Percentiles rank a stretch among this genome's conserved stretches.
Conservation (phyloP, 2,113 vertebrate species). For the Copsychus sechellarum region DNA sequence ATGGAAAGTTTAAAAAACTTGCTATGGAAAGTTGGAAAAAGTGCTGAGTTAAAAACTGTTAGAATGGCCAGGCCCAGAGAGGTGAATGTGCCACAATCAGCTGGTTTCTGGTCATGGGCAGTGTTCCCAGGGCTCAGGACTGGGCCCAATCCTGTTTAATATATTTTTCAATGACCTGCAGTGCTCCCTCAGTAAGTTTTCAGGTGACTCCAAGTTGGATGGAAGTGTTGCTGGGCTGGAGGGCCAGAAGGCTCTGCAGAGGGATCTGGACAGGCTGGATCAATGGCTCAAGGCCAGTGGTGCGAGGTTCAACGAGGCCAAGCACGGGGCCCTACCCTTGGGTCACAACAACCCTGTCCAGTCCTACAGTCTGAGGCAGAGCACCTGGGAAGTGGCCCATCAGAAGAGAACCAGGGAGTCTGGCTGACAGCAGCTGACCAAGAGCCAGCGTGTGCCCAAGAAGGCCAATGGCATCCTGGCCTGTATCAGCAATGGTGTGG, state of each 20-base stretch:
- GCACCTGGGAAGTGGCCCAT: background rate
- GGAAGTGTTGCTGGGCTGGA: background rate
- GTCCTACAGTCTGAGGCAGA: too few relatives aligned
- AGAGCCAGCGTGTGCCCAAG: background rate
- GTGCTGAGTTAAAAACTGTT: background rate
- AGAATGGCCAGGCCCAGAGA: background rate
- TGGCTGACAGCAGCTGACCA: background rate
- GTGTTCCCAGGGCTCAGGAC: background rate
- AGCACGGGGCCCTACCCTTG: accelerated
- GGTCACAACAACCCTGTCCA: background rate
- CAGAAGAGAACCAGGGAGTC: background rate
- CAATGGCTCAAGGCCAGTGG: accelerated
- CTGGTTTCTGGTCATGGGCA: background rate
- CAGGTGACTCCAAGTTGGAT: background rate
- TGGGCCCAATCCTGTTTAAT: background rate
- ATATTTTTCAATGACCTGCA: background rate
- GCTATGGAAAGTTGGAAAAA: background rate
- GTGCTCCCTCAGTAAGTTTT: background rate
- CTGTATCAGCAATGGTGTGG: too few relatives aligned
- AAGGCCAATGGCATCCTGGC: background rate
- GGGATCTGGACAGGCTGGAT: background rate
- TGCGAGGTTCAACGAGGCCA: background rate
- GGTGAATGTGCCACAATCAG: background rate
- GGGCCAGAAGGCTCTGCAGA: background rate
- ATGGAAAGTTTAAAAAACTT: background rate